Conservation (phyloP, 2,888 invertebrate species). For the Andricus quercusramuli region DNA sequence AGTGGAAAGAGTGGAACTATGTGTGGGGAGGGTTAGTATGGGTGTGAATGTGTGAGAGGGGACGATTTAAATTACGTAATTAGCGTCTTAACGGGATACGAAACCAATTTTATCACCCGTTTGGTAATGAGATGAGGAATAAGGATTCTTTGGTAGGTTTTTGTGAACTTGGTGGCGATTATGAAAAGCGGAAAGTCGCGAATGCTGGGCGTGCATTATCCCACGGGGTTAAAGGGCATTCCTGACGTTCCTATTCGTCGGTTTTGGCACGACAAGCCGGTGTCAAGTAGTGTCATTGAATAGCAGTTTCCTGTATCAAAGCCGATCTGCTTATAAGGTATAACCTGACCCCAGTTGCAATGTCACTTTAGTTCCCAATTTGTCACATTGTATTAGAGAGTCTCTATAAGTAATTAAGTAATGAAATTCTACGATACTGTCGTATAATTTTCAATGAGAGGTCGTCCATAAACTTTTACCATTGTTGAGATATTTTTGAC, state of each 20-base stretch:
- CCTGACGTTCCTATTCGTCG: conserved; percentile 54
- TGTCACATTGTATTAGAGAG: neutral
- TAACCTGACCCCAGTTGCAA: neutral
- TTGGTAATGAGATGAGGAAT: too few species aligned
- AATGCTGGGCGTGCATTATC: conserved; percentile 46
- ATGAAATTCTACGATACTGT: neutral
- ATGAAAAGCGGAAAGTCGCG: conserved; percentile 49
- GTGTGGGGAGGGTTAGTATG: too few species aligned
- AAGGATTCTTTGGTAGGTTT: too few species aligned
- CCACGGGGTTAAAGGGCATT: conserved; percentile 58
- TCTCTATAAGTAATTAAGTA: neutral
- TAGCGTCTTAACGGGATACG: too few species aligned
- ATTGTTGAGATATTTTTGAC: too few species aligned
- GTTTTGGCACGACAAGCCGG: conserved; percentile 59
- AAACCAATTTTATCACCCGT: too few species aligned
- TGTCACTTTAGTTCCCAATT: neutral
- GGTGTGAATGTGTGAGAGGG: too few species aligned
- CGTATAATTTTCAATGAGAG: too few species aligned
- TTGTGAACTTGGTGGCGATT: neutral
- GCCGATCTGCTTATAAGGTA: conserved; percentile 54
- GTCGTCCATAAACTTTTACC: too few species aligned
- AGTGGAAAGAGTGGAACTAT: too few species aligned
- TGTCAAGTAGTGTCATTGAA: conserved; percentile 68
- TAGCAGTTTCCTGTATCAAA: conserved; percentile 69
- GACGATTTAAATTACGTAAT: too few species aligned